A percentile compares a stretch with the other conserved stretches of the same genome.
phyloP scores from a whole-genome alignment of 1,140 invertebrate species.

The Atta colombica region DNA sequence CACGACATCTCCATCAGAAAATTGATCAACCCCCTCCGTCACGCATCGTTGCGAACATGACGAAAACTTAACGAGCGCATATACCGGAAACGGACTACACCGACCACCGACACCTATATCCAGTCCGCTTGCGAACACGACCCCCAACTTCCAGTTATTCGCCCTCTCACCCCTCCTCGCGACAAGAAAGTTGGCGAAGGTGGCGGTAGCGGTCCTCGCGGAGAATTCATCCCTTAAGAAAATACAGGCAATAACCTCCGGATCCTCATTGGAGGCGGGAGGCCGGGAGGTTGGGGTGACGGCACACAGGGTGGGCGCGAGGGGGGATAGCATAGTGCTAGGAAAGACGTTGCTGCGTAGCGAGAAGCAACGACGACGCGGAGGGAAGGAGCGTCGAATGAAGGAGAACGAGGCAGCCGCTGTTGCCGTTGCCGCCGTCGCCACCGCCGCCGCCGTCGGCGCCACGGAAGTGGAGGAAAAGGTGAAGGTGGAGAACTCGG shows the following conservation, averaged over 20 bases:
- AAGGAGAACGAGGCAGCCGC: conserved; percentile 62
- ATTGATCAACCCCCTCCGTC: conserved; percentile 65
- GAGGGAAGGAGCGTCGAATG: conserved; percentile 63
- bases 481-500: too few species aligned
- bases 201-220: conserved; percentile 68
- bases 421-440: too few species aligned
- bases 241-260: conserved; percentile 85
- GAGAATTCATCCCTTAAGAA: conserved; percentile 85
- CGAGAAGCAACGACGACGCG: conserved; percentile 48
- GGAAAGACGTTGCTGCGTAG: conserved; percentile 74
- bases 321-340: conserved; percentile 57
- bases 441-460: too few species aligned
- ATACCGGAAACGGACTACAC: conserved; percentile 57
- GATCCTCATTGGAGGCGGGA: conserved; percentile 78
- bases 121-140: conserved; percentile 12
- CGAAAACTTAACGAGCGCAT: conserved; percentile 67
- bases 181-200: conserved; percentile 44
- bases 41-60: conserved; percentile 23
- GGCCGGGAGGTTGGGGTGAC: conserved; percentile 66
- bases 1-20: conserved; percentile 70
- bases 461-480: too few species aligned
- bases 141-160: not conserved
- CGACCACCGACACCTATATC: conserved; percentile 31
- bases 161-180: not conserved
- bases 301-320: conserved; percentile 60